Evolutionary conservation across 2,888 invertebrate species (phyloP).

Genomic region (Trilocha varians): DNA sequence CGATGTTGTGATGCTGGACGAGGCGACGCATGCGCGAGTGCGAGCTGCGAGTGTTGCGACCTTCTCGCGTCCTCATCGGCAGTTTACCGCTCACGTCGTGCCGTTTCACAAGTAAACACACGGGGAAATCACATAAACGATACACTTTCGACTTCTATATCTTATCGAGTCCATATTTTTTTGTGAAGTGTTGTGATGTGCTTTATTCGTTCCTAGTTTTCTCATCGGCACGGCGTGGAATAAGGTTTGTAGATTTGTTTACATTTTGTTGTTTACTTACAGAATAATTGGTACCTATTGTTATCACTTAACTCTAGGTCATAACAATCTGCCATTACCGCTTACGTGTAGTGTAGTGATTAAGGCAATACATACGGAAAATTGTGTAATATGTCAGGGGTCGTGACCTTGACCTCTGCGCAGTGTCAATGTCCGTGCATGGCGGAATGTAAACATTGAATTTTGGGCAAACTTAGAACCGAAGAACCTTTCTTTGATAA

Average conservation of each 20-base stretch:
- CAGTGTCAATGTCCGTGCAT: conserved; percentile 1
- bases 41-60: too few species aligned
- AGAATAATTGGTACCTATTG: too few species aligned
- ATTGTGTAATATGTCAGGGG: background rate
- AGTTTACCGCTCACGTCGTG: conserved; percentile 59
- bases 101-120: conserved; percentile 52
- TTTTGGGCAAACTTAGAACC: background rate
- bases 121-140: conserved; percentile 21
- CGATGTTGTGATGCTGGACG: conserved; percentile 19
- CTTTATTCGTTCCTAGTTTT: conserved; percentile 9
- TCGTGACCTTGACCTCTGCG: conserved; percentile 4
- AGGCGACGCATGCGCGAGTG: conserved; percentile 55
- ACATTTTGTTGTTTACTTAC: background rate
- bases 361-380: background rate
- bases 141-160: conserved; percentile 40
- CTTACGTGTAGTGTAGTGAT: too few species aligned
- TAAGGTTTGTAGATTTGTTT: conserved; percentile 5
- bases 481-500: background rate
- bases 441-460: conserved; percentile 1
- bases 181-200: conserved; percentile 39
- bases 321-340: too few species aligned
- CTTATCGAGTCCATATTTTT: background rate
- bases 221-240: conserved; percentile 2
- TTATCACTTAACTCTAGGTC: too few species aligned
- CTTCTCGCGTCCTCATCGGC: conserved; percentile 59